Percentiles rank a stretch among this genome's conserved stretches.
These are phyloP conservation scores for Periophthalmodon schlosseri DNA, from an alignment of 2,113 vertebrate genomes.

Conservation along the genomic window DNA sequence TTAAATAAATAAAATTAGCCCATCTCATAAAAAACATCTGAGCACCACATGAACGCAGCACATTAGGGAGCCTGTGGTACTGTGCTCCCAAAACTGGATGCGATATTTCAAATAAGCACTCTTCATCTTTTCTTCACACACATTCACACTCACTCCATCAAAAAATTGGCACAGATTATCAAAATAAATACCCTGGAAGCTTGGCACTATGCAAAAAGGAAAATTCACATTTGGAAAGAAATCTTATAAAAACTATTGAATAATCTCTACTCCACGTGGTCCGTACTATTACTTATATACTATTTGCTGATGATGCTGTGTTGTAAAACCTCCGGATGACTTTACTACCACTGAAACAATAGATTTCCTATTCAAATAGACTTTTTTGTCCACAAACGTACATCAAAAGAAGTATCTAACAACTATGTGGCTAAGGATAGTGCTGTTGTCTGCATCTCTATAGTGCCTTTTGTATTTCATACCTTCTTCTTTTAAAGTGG, in stretches of 20 bases:
- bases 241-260: slow-evolving; percentile 71
- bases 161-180: slow-evolving; percentile 75
- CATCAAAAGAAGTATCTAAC: slow-evolving; percentile 72
- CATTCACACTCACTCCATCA: slow-evolving; percentile 31
- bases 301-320: slow-evolving; percentile 72
- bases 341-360: slow-evolving; percentile 69
- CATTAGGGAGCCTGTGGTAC: slow-evolving; percentile 40
- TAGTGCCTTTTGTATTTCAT: slow-evolving; percentile 48
- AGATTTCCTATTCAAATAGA: slow-evolving; percentile 70
- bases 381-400: slow-evolving; percentile 61
- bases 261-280: slow-evolving; percentile 67
- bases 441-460: slow-evolving; percentile 66
- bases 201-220: slow-evolving; percentile 74
- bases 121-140: slow-evolving; percentile 6
- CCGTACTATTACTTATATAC: slow-evolving; percentile 72
- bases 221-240: slow-evolving; percentile 70
- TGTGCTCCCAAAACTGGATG: slow-evolving; percentile 33
- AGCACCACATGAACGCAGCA: slow-evolving; percentile 14
- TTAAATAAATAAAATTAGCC: background rate
- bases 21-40: background rate
- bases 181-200: slow-evolving; percentile 78
- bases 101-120: slow-evolving; percentile 14
- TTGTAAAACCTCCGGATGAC: slow-evolving; percentile 65
- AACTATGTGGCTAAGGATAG: slow-evolving; percentile 60
- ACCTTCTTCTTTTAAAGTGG: slow-evolving; percentile 27